These are phyloP conservation scores for Anhinga rufa DNA, from an alignment of 2,113 vertebrate genomes.

Conservation along the genomic window DNA sequence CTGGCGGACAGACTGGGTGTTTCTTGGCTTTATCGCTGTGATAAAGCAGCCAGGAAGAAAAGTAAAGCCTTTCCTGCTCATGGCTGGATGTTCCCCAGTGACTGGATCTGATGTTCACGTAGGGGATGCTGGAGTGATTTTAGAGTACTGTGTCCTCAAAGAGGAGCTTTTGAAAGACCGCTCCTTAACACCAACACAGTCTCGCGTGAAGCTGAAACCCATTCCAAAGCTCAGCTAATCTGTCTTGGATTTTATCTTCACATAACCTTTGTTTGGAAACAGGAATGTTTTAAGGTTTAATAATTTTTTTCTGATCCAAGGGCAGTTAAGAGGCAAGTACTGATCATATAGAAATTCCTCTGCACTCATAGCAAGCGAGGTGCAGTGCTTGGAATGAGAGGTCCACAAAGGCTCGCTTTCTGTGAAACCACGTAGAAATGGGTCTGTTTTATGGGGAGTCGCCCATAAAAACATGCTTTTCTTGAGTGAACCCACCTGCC, in stretches of 20 bases:
- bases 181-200: fast-evolving
- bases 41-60: neutral
- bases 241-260: neutral
- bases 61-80: no score
- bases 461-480: neutral
- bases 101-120: neutral
- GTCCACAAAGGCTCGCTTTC: neutral
- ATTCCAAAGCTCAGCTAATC: neutral
- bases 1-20: neutral
- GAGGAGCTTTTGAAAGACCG: neutral
- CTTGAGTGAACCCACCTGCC: neutral
- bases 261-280: neutral
- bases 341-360: neutral
- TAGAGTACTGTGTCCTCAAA: no score
- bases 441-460: neutral
- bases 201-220: neutral
- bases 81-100: neutral
- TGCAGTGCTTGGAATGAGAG: neutral
- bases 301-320: neutral
- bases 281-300: neutral
- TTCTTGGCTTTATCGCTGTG: neutral
- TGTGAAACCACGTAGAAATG: neutral
- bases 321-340: neutral
- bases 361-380: neutral
- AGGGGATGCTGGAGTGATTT: neutral